These are phyloP conservation scores for Tetanocera ferruginea DNA, from an alignment of 2,888 invertebrate species.

Conservation along the genomic window DNA sequence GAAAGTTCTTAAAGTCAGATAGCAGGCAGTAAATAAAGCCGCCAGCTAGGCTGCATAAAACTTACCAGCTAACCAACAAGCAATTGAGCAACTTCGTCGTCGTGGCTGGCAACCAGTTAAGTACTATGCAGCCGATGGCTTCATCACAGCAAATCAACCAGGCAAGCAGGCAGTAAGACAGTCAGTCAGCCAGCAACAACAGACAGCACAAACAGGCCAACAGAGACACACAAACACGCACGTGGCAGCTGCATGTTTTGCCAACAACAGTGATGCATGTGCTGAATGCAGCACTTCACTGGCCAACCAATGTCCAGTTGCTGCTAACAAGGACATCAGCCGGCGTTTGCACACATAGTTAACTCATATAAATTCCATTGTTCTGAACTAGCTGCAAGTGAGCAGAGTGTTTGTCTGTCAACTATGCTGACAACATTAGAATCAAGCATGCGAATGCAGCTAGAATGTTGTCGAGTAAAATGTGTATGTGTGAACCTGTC, in stretches of 20 bases:
- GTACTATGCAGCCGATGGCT: slow-evolving; percentile 5
- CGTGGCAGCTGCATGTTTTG: background rate
- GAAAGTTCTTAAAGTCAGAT: too few relatives aligned
- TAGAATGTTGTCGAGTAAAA: background rate
- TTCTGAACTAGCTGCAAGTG: background rate
- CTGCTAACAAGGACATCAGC: slow-evolving; percentile 17
- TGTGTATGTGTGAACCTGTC: too few relatives aligned
- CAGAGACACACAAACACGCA: background rate
- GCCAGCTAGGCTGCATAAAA: too few relatives aligned
- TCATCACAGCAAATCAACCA: background rate
- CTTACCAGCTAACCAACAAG: too few relatives aligned
- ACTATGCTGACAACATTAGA: slow-evolving; percentile 6
- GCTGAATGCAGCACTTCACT: background rate
- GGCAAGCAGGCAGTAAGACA: background rate
- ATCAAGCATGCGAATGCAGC: background rate
- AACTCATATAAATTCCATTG: slow-evolving; percentile 19
- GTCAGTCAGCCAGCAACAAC: too few relatives aligned
- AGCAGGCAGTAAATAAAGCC: too few relatives aligned
- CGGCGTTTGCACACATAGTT: slow-evolving; percentile 17
- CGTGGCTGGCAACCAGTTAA: background rate
- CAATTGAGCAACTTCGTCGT: too few relatives aligned
- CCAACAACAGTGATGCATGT: background rate
- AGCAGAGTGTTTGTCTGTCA: background rate
- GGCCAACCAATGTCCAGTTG: background rate
- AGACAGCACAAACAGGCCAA: background rate